Conservation (phyloP, 1,140 invertebrate genomes). For the Rhagoletis pomonella region DNA sequence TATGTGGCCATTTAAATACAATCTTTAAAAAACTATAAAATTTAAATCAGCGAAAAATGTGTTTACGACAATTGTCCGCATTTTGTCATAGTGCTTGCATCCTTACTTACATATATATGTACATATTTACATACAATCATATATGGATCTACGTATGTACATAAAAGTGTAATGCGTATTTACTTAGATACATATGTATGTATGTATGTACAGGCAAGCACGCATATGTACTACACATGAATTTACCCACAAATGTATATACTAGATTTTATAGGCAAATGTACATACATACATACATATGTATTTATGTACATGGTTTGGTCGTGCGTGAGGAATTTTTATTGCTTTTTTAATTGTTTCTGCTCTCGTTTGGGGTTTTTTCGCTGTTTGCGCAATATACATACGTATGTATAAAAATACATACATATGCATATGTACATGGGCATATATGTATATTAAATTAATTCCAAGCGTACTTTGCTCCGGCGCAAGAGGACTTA, state of each 20-base stretch:
- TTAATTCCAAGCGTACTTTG: background rate
- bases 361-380: background rate
- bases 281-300: background rate
- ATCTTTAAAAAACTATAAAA: background rate
- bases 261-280: too few species aligned
- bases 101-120: background rate
- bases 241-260: too few species aligned
- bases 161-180: too few species aligned
- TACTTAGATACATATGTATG: background rate
- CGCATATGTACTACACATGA: too few species aligned
- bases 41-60: background rate
- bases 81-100: background rate
- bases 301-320: background rate
- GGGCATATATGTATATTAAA: background rate
- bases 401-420: background rate
- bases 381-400: background rate
- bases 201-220: background rate
- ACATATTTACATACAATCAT: background rate
- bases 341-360: background rate
- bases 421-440: background rate
- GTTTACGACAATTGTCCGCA: background rate
- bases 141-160: background rate
- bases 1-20: too few species aligned
- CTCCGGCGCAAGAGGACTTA: too few species aligned
- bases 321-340: background rate